Conservation (phyloP, 1,140 invertebrate species). For the Drosophila elegans region DNA sequence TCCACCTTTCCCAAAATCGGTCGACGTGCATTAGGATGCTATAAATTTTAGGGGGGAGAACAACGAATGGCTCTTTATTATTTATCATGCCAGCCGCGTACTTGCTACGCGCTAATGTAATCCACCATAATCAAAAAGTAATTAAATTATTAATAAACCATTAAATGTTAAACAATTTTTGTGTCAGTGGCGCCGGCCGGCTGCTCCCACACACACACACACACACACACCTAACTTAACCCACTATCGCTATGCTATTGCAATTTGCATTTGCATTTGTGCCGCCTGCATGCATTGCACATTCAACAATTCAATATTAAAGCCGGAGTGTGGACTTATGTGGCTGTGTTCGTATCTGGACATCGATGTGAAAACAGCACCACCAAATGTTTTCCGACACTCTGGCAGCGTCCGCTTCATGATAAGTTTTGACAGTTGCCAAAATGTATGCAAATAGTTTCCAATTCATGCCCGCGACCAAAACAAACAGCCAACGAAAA, state of each 20-base stretch:
- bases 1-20: slow-evolving; percentile 1
- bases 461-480: slow-evolving; percentile 10
- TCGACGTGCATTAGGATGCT: slow-evolving; percentile 34
- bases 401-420: slow-evolving; percentile 38
- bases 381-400: slow-evolving; percentile 56
- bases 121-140: slow-evolving; percentile 82
- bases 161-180: slow-evolving; percentile 79
- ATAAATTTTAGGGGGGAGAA: slow-evolving; percentile 18
- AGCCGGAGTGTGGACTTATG: slow-evolving; percentile 48
- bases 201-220: background rate
- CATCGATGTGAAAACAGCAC: slow-evolving; percentile 71
- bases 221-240: background rate
- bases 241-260: background rate
- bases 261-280: slow-evolving; percentile 50
- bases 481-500: slow-evolving; percentile 21
- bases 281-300: slow-evolving; percentile 16
- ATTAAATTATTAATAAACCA: slow-evolving; percentile 83
- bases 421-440: slow-evolving; percentile 74
- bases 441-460: slow-evolving; percentile 62
- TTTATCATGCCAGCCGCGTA: slow-evolving; percentile 57
- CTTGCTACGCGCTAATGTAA: slow-evolving; percentile 74
- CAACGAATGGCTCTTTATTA: slow-evolving; percentile 40
- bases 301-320: slow-evolving; percentile 67
- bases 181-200: slow-evolving; percentile 45
- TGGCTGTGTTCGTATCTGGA: slow-evolving; percentile 39